A percentile compares a stretch with the other conserved stretches of the same genome.
These are phyloP conservation scores for Listronotus bonariensis DNA, from an alignment of 1,140 invertebrate genomes.

Conservation along the genomic window DNA sequence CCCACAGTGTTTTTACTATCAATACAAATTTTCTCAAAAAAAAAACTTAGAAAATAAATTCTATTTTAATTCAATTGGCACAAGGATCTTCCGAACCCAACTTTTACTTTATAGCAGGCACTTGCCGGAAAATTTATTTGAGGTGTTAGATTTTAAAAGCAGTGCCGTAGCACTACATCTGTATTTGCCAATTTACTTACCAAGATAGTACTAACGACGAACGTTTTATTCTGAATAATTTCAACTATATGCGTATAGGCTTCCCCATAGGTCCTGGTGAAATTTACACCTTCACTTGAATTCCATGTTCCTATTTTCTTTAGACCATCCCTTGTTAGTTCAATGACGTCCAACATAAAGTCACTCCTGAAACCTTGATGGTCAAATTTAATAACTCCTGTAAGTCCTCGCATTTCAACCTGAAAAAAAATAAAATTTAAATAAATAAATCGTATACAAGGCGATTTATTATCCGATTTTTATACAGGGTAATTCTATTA, in stretches of 20 bases:
- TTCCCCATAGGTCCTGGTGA: constrained; percentile 84
- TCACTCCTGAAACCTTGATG: constrained; percentile 91
- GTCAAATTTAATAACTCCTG: constrained; percentile 93
- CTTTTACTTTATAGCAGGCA: too few species aligned
- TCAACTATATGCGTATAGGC: constrained; percentile 83
- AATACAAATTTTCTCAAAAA: too few species aligned
- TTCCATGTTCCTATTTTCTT: constrained; percentile 90
- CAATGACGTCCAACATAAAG: constrained; percentile 88
- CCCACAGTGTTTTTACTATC: too few species aligned
- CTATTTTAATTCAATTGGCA: too few species aligned
- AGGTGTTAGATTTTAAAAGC: too few species aligned
- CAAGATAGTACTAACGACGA: constrained; percentile 89
- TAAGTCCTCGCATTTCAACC: constrained; percentile 90
- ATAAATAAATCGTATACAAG: too few species aligned
- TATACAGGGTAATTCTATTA: too few species aligned
- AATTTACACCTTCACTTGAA: constrained; percentile 84
- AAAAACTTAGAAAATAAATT: too few species aligned
- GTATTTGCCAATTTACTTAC: constrained; percentile 70
- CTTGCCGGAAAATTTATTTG: too few species aligned
- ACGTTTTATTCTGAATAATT: constrained; percentile 88
- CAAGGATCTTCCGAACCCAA: too few species aligned
- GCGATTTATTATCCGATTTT: too few species aligned
- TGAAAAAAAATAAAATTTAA: constrained; percentile 59
- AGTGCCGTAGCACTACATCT: too few species aligned
- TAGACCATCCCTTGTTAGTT: constrained; percentile 79